These are phyloP conservation scores for Ageneiosus marmoratus DNA, from an alignment of 2,113 vertebrate genomes.

Conservation along the genomic window DNA sequence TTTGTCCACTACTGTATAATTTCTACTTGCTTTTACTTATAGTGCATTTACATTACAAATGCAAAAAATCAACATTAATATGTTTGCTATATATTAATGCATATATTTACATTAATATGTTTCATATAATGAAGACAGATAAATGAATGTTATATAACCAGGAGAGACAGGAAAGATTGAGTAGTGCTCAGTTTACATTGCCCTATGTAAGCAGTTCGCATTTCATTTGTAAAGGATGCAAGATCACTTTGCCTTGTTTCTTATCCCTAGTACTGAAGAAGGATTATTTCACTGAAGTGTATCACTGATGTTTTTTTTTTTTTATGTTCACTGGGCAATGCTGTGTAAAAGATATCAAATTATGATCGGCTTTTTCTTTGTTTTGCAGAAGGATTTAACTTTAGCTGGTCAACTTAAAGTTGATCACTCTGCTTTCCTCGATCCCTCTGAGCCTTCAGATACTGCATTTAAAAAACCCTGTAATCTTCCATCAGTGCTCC, in stretches of 20 bases:
- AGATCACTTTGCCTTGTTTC: background rate
- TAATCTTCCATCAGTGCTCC: background rate
- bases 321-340: background rate
- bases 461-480: conserved; percentile 1
- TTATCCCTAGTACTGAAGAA: background rate
- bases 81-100: too few species aligned
- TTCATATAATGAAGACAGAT: background rate
- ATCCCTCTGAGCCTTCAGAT: background rate
- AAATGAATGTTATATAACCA: background rate
- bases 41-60: background rate
- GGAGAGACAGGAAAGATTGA: background rate
- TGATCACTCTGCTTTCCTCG: conserved; percentile 17
- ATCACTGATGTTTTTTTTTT: background rate
- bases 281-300: background rate
- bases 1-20: too few species aligned
- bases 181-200: background rate
- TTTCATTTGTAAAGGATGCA: background rate
- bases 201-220: background rate
- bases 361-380: background rate
- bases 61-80: background rate
- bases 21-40: background rate
- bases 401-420: conserved; percentile 24
- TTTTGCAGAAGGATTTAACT: conserved; percentile 37
- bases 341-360: background rate
- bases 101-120: background rate